phyloP scores from a whole-genome alignment of 2,113 vertebrate species.

The Psittacara wagleri region DNA sequence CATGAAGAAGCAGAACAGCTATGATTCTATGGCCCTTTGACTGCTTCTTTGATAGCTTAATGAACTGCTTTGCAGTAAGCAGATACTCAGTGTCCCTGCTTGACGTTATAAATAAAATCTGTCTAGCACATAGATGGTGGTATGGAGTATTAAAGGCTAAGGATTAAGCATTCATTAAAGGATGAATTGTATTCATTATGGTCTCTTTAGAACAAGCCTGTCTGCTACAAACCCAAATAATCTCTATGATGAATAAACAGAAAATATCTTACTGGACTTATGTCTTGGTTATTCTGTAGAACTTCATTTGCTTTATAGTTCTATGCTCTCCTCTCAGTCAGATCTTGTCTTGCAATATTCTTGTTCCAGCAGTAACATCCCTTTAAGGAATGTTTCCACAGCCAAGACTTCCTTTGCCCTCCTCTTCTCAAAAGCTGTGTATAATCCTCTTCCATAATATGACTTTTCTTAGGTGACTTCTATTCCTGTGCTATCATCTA shows the following conservation, averaged over 20 bases:
- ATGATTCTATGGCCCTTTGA: neutral
- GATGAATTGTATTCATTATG: conserved; percentile 48
- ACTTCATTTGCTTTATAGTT: conserved; percentile 27
- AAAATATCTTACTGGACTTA: neutral
- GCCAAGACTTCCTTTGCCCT: neutral
- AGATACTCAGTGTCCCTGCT: neutral
- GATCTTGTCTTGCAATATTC: neutral
- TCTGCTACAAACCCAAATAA: conserved; percentile 28
- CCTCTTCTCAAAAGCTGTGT: neutral
- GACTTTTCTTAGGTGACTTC: neutral
- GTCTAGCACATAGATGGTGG: neutral
- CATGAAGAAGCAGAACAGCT: neutral
- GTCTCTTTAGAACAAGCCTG: neutral
- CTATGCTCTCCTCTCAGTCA: neutral
- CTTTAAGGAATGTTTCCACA: neutral
- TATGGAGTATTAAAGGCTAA: neutral
- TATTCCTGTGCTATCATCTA: neutral
- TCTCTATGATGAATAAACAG: conserved; percentile 10
- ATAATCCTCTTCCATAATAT: neutral
- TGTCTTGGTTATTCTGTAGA: neutral
- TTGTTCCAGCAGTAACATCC: neutral
- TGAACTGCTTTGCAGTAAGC: neutral
- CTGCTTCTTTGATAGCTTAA: neutral
- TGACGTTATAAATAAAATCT: conserved; percentile 20
- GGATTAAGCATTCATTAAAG: conserved; percentile 41